Evolutionary conservation across 53 echinoderm and acorn worm species (phyloP), one percentile per base, ranked within the genome.

Genomic region (Luidia sarsii): DNA sequence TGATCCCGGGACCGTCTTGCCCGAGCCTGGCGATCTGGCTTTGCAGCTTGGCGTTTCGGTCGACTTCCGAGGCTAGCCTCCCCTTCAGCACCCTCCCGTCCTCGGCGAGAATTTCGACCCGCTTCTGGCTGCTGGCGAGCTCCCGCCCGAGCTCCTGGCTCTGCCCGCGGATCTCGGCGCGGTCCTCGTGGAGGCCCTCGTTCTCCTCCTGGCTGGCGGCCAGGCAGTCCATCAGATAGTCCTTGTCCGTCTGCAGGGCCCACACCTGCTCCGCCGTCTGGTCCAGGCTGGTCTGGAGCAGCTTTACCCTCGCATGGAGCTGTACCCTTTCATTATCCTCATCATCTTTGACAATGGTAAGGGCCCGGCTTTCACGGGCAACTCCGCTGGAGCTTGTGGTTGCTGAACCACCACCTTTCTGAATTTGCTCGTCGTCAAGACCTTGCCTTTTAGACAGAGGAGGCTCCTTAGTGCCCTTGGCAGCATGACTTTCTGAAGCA

Each of bases 151-250:
- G 77, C 19, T 29, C 60, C 20, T 61, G 13, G 48, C 32, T 77
- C 11, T 8, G 41, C 36, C 29, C 43, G 27, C 16, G 30, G 27
- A 45, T 38, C 4, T 38, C 15, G 7, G 18, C n/a, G 20, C 59
- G 33, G 61, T 77, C 60, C 23, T 9, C 20, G 30, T 77, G 62
- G 61, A 61, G 33, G 60, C 62, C 11, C 36, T 20, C 43, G 4
- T 67, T 32, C 50, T 81, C 81, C 27, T 81, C 54, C 22, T 65
- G 33, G 23, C 34, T 54, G 27, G 54, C 52, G 33, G 67, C 50
- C 18, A 31, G 38, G 46, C 28, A 56, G 25, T 19, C 22, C 35
- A 43, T 14, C 6, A 68, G 34, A 23, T 5, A 45, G 4, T 68
- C 68, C 4, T 82, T 82, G 11, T 82, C 82, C 14, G 53, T 39